Evolutionary conservation across 2,113 vertebrate genomes (phyloP), one percentile per base, ranked within the genome.

Genomic region (Terrapene triunguis): DNA sequence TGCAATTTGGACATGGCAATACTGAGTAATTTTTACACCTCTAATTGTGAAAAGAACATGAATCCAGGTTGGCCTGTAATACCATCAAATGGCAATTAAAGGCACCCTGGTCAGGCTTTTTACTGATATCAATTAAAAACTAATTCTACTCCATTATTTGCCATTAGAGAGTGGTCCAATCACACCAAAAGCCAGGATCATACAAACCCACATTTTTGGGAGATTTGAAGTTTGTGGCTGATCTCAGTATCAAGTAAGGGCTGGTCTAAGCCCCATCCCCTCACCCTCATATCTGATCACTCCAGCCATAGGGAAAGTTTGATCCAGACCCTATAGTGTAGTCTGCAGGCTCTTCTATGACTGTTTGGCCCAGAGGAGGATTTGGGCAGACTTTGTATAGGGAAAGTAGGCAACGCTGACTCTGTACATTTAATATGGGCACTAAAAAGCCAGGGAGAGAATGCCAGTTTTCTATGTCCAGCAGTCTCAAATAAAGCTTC

Each of bases 31-130:
- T 76, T 92, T 94, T 84, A 87, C 14, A 80, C 84, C 80, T 88
- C 76, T 97, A 97, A 96, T 96, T 96, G 88, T 89, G 84, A 96
- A 96, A 92, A 96, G 94, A 78, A 87, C 4, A 80, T 80, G 84
- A 81, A 88, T 48, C 27, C 72, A 69, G 50, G 91, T 94, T 88
- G 92, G 35, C 32, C n/a, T 51, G 57, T 87, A 53, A 93, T 11
- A 90, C 81, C 80, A 86, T 35, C 84, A 85, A 88, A 83, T 88
- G 87, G 88, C 80, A 89, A 25, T 92, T 93, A 89, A 84, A 21
- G 89, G 78, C 74, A 69, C 2, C 4, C 42, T n/a, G 88, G 11
- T 95, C 91, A 90, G 50, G 17, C 4, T 4, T 89, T 44, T 87
- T 90, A 92, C 84, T 96, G 84, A 74, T 89, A 90, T 82, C 24